Evolutionary conservation across 1,140 invertebrate genomes (phyloP).

Genomic region (Elymnias hypermnestra): DNA sequence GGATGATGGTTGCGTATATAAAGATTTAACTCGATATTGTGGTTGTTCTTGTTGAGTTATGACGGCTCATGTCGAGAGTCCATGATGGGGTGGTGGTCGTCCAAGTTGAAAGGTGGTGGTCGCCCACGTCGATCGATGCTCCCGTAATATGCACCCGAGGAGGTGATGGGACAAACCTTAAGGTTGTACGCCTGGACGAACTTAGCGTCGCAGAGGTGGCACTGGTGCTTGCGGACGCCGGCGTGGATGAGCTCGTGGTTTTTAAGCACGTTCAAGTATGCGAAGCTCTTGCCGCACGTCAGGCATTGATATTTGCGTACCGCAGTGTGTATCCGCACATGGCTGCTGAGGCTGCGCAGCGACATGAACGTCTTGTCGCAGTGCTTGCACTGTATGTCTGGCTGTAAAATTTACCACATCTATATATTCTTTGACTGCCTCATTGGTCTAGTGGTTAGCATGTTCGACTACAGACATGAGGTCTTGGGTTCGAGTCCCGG

Average conservation of each 20-base stretch:
- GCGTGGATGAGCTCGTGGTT: conserved; percentile 69
- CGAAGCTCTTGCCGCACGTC: conserved; percentile 84
- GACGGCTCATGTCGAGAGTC: too few relatives aligned
- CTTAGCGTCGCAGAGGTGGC: conserved; percentile 67
- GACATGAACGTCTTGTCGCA: conserved; percentile 69
- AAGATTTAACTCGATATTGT: too few relatives aligned
- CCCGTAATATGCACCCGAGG: background rate
- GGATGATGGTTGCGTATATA: too few relatives aligned
- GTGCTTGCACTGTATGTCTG: conserved; percentile 66
- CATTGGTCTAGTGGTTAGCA: too few relatives aligned
- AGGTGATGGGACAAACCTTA: conserved; percentile 46
- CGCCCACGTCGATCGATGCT: background rate
- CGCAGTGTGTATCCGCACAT: conserved; percentile 87
- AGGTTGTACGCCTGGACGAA: conserved; percentile 68
- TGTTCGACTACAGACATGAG: too few relatives aligned
- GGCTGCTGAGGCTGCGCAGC: conserved; percentile 73
- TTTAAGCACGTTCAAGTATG: conserved; percentile 70
- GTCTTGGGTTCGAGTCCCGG: too few relatives aligned
- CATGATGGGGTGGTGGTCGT: background rate
- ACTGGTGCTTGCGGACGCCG: conserved; percentile 65
- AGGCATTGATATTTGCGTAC: conserved; percentile 88
- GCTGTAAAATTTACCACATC: too few relatives aligned
- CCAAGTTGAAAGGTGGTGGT: background rate
- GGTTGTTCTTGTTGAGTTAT: too few relatives aligned
- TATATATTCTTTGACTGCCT: too few relatives aligned